Percentiles rank a stretch among this genome's conserved stretches.
Evolutionary conservation across 2,888 invertebrate species (phyloP).

Genomic region (Busseola fusca): DNA sequence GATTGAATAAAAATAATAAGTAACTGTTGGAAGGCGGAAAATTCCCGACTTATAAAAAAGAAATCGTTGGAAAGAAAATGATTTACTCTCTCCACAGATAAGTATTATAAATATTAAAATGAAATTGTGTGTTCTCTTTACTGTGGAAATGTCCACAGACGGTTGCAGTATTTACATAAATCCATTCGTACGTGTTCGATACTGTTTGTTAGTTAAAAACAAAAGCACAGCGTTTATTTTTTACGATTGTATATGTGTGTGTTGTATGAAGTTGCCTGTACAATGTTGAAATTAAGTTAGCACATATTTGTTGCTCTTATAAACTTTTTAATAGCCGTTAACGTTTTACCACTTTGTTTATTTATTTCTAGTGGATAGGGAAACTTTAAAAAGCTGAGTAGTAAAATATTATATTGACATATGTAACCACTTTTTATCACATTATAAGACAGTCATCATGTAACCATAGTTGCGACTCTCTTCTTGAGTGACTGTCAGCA

Average conservation of each 20-base stretch:
- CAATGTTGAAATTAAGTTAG: conserved; percentile 13
- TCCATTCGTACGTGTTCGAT: conserved; percentile 17
- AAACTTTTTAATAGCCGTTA: conserved; percentile 28
- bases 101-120: conserved; percentile 3
- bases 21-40: background rate
- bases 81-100: background rate
- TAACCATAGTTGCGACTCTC: too few species aligned
- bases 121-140: conserved; percentile 18
- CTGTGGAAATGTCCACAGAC: conserved; percentile 5
- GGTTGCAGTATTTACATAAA: conserved; percentile 19
- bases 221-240: conserved; percentile 9
- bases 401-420: too few species aligned
- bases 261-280: background rate
- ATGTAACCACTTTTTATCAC: too few species aligned
- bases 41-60: conserved; percentile 4
- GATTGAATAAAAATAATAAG: background rate
- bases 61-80: background rate
- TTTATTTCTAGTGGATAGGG: conserved; percentile 13
- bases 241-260: background rate
- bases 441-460: too few species aligned
- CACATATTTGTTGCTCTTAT: conserved; percentile 17
- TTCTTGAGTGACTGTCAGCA: too few species aligned
- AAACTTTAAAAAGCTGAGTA: conserved; percentile 35
- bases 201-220: conserved; percentile 17
- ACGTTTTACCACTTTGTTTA: conserved; percentile 11